Evolutionary conservation across 2,797 vertebrate species (phyloP), one percentile per base, ranked within the genome.

Genomic region (Malurus leucopterus): DNA sequence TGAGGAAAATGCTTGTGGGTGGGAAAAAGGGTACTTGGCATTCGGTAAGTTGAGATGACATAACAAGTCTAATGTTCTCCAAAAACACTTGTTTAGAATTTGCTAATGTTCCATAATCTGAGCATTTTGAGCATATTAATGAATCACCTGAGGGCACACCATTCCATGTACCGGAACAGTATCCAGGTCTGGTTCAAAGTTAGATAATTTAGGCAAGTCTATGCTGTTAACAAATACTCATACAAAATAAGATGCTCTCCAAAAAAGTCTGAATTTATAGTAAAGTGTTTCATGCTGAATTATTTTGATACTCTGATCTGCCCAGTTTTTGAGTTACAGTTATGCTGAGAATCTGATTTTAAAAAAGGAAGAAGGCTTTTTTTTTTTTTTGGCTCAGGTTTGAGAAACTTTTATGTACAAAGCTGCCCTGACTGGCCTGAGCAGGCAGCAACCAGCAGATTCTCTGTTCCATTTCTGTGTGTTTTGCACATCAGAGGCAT

Each of bases 1-100:
- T 86, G 79, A 79, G 86, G 62, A 81, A 57, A 85, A 53, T 14
- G 41, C 63, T 80, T 89, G 88, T 93, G 90, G 76, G 90, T 86
- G 84, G 87, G 55, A 78, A 84, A 88, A 91, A 67, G 14, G 5
- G 43, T 87, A 51, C 72, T 90, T 90, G 76, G 79, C 70, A 32
- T 89, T 78, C 44, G 53, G 63, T 47, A 88, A 92, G 55, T 62
- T 86, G 79, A 72, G 61, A 13, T 63, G 43, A 67, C 84, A 43
- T 81, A 86, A 70, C 57, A 47, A 68, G 21, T 73, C 51, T 15
- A 34, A 67, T 9, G 10, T 47, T 87, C 43, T 84, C 20, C 3
- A 44, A 57, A 85, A 57, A 53, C 65, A 63, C 62, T 75, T 80
- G 24, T n/a, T 78, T 30, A 67, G 68, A 65, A 46, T 74, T 77